Evolutionary conservation across 2,888 invertebrate genomes (phyloP), one percentile per base, ranked within the genome.

Genomic region (Cheiracanthium punctorium): DNA sequence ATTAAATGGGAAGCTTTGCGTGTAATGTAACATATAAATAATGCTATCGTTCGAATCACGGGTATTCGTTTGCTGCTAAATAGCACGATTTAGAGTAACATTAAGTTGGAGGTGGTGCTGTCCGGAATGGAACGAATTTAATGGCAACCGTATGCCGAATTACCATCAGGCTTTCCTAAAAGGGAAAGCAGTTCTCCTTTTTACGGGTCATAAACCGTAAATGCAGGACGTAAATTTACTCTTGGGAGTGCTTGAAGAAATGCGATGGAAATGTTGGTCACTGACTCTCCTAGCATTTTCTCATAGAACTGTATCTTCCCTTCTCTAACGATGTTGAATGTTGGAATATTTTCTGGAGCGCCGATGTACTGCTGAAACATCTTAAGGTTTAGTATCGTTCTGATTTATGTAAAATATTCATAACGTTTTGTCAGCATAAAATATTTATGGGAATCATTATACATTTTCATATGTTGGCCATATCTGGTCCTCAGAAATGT

Each of bases 141-240:
- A 48, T 48, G 48, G 48, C 17, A 17, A 17, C 17, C 48, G 48
- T 48, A 48, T 17, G 48, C 37, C 17, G 48, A 17, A 17, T 48
- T 48, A 17, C 48, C 17, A 48, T 48, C 48, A 17, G 17, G 17
- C 48, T 37, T 17, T 17, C 48, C 72, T 28, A 43, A 43, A 48
- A 20, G 20, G 64, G 33, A 74, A 74, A 74, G 70, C n/a, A 48
- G 37, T 33, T 82, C 72, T 24, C 30, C 82, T 77, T 72, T 77
- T 82, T 82, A 79, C 84, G 67, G 77, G 24, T 69, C 84, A 73
- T 84, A 84, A 84, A 82, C 58, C 73, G 73, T 79, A 84, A 84
- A 84, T 73, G 73, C 79, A 12, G 72, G 67, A 64, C 84, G 77
- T 84, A 84, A 84, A 84, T 84, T 84, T 30, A 64, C 84, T 79